These are phyloP conservation scores for Calcarius lapponicus DNA, from an alignment of 2,797 vertebrate genomes.

Conservation along the genomic window DNA sequence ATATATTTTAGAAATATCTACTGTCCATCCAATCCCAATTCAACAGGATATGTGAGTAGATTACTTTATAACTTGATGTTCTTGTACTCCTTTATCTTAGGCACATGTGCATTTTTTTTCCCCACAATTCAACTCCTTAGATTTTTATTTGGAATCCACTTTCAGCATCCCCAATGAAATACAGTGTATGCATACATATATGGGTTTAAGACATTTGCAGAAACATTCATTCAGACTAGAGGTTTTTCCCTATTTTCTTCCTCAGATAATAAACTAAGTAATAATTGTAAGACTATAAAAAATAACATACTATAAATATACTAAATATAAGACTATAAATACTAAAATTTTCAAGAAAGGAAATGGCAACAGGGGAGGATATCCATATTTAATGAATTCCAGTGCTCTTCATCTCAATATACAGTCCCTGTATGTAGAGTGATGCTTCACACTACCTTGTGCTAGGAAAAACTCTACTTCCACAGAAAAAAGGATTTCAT, in stretches of 20 bases:
- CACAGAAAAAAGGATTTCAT: background rate
- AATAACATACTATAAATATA: background rate
- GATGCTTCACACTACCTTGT: background rate
- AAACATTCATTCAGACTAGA: background rate
- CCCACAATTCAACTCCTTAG: background rate
- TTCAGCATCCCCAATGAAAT: background rate
- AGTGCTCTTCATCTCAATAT: background rate
- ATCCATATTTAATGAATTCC: background rate
- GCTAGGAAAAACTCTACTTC: background rate
- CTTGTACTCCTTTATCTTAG: background rate
- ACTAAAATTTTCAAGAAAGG: background rate
- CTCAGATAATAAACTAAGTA: background rate
- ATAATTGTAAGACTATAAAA: background rate
- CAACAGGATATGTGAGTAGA: background rate
- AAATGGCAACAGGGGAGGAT: background rate
- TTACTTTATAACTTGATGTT: background rate
- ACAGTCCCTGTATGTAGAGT: background rate
- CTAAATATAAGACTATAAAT: background rate
- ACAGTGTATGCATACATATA: background rate
- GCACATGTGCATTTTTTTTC: background rate
- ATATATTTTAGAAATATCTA: background rate
- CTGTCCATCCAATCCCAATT: background rate
- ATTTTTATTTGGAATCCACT: background rate
- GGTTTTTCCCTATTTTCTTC: background rate
- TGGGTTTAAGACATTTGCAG: background rate